A percentile compares a stretch with the other conserved stretches of the same genome.
These are phyloP conservation scores for Zenarchopterus dispar DNA, from an alignment of 2,797 vertebrate genomes.

Conservation along the genomic window DNA sequence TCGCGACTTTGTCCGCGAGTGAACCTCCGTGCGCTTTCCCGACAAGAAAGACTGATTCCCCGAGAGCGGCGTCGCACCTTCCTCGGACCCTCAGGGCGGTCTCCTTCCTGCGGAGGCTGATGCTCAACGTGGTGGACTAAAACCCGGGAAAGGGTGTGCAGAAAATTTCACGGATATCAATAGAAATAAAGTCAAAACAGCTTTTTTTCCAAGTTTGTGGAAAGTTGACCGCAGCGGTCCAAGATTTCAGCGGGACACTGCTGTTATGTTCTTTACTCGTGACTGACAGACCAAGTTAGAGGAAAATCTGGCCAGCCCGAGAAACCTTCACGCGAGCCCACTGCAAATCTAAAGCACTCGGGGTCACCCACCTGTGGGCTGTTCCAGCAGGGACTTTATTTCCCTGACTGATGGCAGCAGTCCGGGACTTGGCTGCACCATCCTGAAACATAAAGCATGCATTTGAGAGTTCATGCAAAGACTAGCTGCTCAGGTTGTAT, in stretches of 20 bases:
- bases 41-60: slow-evolving; percentile 41
- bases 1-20: slow-evolving; percentile 47
- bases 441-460: slow-evolving; percentile 54
- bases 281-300: slow-evolving; percentile 64
- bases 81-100: too few relatives aligned
- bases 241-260: slow-evolving; percentile 55
- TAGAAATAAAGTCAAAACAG: slow-evolving; percentile 31
- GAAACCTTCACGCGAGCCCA: slow-evolving; percentile 50
- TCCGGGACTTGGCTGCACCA: slow-evolving; percentile 34
- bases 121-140: slow-evolving; percentile 32
- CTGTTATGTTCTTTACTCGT: slow-evolving; percentile 63
- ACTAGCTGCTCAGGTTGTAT: slow-evolving; percentile 29
- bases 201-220: slow-evolving; percentile 65
- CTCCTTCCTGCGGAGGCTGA: slow-evolving; percentile 31
- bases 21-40: slow-evolving; percentile 21
- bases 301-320: slow-evolving; percentile 52
- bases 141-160: slow-evolving; percentile 5
- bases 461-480: slow-evolving; percentile 50
- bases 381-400: slow-evolving; percentile 63
- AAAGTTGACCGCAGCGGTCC: slow-evolving; percentile 44
- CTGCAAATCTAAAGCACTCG: slow-evolving; percentile 54
- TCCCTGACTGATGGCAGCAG: slow-evolving; percentile 37
- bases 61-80: slow-evolving; percentile 1
- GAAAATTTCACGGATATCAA: slow-evolving; percentile 43
- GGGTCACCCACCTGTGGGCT: slow-evolving; percentile 69